These are phyloP conservation scores for Psophia crepitans DNA, from an alignment of 2,113 vertebrate species.

Conservation along the genomic window DNA sequence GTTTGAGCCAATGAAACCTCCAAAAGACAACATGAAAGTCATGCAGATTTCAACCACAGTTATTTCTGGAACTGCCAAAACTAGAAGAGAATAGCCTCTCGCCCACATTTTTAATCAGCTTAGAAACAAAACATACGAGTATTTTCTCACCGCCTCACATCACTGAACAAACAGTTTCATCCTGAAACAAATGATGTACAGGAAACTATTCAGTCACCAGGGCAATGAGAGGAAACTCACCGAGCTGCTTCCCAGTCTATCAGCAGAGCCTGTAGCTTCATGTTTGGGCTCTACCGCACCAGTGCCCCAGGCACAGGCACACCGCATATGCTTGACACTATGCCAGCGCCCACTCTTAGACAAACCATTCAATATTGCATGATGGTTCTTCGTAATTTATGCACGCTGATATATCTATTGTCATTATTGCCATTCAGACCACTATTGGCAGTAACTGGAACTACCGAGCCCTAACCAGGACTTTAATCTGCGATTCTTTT, in stretches of 20 bases:
- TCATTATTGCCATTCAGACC: background rate
- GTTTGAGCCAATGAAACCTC: background rate
- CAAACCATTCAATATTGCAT: background rate
- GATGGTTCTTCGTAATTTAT: background rate
- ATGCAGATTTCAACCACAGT: background rate
- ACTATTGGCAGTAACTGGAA: background rate
- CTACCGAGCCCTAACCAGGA: rapidly evolving
- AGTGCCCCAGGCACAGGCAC: background rate
- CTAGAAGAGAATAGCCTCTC: background rate
- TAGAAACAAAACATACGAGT: background rate
- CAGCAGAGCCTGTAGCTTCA: background rate
- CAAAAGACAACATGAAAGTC: background rate
- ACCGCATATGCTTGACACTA: background rate
- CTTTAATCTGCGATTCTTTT: background rate
- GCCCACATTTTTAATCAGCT: background rate
- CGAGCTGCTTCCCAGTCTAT: background rate
- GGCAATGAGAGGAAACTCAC: background rate
- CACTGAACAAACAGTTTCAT: background rate
- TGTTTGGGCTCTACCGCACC: background rate
- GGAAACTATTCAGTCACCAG: background rate
- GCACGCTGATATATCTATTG: background rate
- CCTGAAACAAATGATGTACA: background rate
- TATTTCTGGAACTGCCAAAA: background rate
- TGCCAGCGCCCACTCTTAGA: background rate
- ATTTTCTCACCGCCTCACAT: background rate